Conservation (phyloP, 2,888 invertebrate species). For the Eugnorisma glareosa region DNA sequence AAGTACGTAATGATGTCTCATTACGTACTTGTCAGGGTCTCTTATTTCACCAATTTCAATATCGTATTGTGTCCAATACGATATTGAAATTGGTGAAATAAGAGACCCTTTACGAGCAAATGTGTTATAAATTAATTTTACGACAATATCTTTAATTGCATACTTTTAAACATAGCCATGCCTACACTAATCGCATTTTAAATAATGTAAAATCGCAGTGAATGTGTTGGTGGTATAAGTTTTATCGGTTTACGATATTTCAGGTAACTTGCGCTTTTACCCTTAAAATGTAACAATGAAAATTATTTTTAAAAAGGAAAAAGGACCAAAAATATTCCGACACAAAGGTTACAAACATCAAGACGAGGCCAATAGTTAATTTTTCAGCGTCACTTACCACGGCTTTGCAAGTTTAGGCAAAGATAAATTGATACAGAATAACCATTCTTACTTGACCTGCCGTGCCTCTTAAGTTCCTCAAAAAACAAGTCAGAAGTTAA, state of each 20-base stretch:
- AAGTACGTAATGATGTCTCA: too few relatives aligned
- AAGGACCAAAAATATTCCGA: slow-evolving; percentile 36
- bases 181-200: not conserved
- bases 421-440: slow-evolving; percentile 72
- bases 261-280: not conserved
- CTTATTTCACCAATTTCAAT: too few relatives aligned
- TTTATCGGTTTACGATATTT: too few relatives aligned
- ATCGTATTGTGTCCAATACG: too few relatives aligned
- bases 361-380: slow-evolving; percentile 64
- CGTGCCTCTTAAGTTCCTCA: slow-evolving; percentile 48
- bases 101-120: too few relatives aligned
- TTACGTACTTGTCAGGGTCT: too few relatives aligned
- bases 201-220: not conserved
- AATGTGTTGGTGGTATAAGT: not conserved
- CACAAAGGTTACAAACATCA: slow-evolving; percentile 60
- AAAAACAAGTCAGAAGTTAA: slow-evolving; percentile 45
- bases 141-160: not conserved
- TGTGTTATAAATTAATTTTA: too few relatives aligned
- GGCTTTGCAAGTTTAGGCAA: slow-evolving; percentile 66
- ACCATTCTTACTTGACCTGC: slow-evolving; percentile 62
- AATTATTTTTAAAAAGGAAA: slow-evolving; percentile 8
- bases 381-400: slow-evolving; percentile 73
- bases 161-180: not conserved
- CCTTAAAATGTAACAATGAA: slow-evolving; percentile 20
- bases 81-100: too few relatives aligned